These are phyloP conservation scores for Tetrax tetrax DNA, from an alignment of 2,113 vertebrate species.

Conservation along the genomic window DNA sequence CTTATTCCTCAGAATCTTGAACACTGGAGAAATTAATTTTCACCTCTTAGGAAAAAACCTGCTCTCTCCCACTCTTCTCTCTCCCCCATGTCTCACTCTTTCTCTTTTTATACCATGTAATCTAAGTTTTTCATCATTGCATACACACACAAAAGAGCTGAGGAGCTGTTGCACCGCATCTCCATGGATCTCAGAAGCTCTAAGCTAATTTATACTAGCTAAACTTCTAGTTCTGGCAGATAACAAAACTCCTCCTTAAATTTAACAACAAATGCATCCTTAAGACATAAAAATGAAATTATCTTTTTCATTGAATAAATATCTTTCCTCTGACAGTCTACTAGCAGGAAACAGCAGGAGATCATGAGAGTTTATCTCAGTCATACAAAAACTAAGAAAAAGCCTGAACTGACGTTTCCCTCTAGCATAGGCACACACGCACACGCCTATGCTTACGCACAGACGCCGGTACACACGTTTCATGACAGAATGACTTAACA, in stretches of 20 bases:
- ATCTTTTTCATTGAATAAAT: background rate
- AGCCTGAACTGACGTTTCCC: background rate
- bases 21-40: background rate
- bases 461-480: fast-evolving
- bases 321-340: background rate
- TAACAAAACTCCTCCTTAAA: background rate
- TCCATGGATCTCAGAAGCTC: background rate
- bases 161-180: background rate
- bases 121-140: background rate
- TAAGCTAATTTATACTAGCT: background rate
- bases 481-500: background rate
- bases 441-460: background rate
- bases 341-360: background rate
- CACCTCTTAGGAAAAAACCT: background rate
- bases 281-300: background rate
- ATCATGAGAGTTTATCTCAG: background rate
- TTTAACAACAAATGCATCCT: background rate
- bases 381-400: background rate
- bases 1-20: background rate
- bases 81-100: background rate
- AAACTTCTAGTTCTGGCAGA: background rate
- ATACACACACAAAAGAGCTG: background rate
- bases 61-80: background rate
- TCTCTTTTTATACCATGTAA: background rate
- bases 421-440: background rate